phyloP scores from a whole-genome alignment of 1,140 invertebrate genomes.

The Apis florea region DNA sequence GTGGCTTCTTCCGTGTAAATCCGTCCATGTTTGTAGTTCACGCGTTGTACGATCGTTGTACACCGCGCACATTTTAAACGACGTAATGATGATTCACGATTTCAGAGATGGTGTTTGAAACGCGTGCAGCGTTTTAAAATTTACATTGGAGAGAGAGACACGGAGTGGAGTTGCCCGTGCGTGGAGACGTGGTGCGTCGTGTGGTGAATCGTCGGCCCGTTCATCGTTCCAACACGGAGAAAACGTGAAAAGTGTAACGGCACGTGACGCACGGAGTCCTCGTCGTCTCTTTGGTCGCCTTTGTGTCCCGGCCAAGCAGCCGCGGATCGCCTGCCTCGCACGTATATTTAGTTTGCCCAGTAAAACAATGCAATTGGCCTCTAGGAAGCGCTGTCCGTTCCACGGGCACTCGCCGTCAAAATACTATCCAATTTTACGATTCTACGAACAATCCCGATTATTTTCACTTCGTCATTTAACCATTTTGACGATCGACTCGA shows the following conservation, averaged over 20 bases:
- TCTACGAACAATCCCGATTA: conserved; percentile 30
- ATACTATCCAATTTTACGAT: conserved; percentile 48
- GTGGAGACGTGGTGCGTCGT: neutral
- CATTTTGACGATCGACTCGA: neutral
- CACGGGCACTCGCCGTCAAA: conserved; percentile 42
- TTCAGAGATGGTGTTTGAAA: neutral
- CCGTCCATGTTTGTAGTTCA: neutral
- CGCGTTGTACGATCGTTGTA: neutral
- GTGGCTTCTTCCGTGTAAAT: neutral
- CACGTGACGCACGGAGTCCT: conserved; percentile 66
- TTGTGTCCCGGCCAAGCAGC: conserved; percentile 71
- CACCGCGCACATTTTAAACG: neutral
- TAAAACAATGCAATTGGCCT: conserved; percentile 75
- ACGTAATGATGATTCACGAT: conserved; percentile 3
- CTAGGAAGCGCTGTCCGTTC: conserved; percentile 65
- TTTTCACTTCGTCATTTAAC: neutral
- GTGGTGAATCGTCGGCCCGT: conserved; percentile 7
- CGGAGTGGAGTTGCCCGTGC: neutral
- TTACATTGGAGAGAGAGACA: neutral
- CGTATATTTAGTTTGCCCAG: conserved; percentile 76
- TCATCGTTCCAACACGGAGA: conserved; percentile 47
- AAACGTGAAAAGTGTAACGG: conserved; percentile 71
- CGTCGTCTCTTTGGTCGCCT: conserved; percentile 55
- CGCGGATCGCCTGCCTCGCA: conserved; percentile 67
- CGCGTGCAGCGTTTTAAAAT: neutral